Evolutionary conservation across 2,113 vertebrate genomes (phyloP), one percentile per base, ranked within the genome.

Genomic region (Limnothrissa miodon): DNA sequence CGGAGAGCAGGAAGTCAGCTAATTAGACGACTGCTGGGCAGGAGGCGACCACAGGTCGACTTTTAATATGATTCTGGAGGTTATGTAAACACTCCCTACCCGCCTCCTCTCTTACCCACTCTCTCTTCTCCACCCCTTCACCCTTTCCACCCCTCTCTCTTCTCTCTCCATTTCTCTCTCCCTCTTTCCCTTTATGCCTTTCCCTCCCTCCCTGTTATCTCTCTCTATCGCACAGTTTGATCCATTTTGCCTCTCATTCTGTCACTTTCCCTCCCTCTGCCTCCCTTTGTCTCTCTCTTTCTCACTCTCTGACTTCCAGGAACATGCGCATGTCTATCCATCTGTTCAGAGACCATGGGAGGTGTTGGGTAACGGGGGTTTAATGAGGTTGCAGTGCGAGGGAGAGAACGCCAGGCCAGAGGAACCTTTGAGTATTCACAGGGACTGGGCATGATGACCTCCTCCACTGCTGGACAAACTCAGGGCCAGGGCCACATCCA

Each of bases 1-100:
- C 84, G 45, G 86, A 87, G 56, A 89, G 86, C 84, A 90, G 87
- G 89, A 92, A 88, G 90, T 89, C 87, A 87, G 87, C 90, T 93
- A 93, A 95, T 94, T 93, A 93, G 93, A 90, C 89, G 81, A 0
- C 44, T 29, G 39, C 81, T 66, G 87, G 86, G 92, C 87, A 92
- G 88, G 89, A 83, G 81, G 84, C 66, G 46, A 87, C 89, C 90
- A 89, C 88, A 87, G 87, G 83, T 85, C 42, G 62, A 44, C 83
- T 89, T 91, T 93, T 90, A 92, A 93, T 93, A 93, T 91, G 88
- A 92, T 90, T 89, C 87, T 85, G 86, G 82, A 87, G 85, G 87
- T 92, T 92, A 93, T 86, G 87, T 88, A 92, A 94, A 93, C 92
- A 90, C 83, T 56, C 15, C 0, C 70, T 44, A 25, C 23, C 39